These are phyloP conservation scores for Candidula unifasciata DNA, from an alignment of 2,888 invertebrate species.

Conservation along the genomic window DNA sequence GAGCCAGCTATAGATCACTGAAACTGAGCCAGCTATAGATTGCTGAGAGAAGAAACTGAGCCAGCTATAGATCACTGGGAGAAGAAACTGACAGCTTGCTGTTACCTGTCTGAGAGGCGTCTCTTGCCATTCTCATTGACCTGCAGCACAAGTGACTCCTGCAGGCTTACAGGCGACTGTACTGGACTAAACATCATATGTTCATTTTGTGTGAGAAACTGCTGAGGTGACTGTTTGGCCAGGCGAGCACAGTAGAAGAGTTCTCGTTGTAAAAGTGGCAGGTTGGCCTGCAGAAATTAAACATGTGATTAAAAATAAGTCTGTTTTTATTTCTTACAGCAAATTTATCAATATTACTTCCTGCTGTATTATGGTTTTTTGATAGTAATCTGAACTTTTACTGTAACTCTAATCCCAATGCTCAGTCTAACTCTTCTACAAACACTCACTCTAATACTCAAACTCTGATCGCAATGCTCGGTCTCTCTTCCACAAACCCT, in stretches of 20 bases:
- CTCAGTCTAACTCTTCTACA: not conserved
- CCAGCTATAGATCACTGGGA: not conserved
- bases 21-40: too few species aligned
- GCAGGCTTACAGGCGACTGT: conserved; percentile 84
- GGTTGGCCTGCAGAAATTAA: conserved; percentile 83
- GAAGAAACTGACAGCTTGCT: conserved; percentile 16
- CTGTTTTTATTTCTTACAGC: not conserved
- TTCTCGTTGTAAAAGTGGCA: conserved; percentile 91
- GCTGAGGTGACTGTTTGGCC: conserved; percentile 88
- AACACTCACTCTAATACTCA: too few species aligned
- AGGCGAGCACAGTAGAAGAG: conserved; percentile 87
- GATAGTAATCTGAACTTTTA: not conserved
- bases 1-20: not conserved
- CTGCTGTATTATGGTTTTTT: too few species aligned
- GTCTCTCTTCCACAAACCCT: too few species aligned
- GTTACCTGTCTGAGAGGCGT: conserved; percentile 77
- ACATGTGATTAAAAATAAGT: not conserved
- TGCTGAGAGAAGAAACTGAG: not conserved
- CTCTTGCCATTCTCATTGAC: conserved; percentile 79
- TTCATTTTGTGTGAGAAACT: conserved; percentile 89
- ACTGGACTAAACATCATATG: conserved; percentile 85
- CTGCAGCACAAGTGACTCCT: conserved; percentile 86
- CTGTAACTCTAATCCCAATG: not conserved
- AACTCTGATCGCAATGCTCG: not conserved
- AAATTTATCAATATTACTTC: too few species aligned